phyloP scores from a whole-genome alignment of 2,888 invertebrate species.

The Microctonus aethiopoides region DNA sequence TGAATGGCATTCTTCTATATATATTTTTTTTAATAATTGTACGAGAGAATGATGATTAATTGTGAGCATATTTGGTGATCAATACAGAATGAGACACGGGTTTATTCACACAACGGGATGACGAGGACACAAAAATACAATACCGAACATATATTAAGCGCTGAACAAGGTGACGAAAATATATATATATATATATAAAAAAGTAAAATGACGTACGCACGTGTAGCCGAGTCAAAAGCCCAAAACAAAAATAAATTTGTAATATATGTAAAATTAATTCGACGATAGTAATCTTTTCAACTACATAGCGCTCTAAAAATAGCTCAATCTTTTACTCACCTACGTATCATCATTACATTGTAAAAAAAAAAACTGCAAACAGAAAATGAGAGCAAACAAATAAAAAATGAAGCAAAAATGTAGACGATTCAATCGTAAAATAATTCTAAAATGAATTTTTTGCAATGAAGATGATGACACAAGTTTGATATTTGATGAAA shows the following conservation, averaged over 20 bases:
- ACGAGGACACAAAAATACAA: slow-evolving; percentile 1
- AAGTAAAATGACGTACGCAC: not conserved
- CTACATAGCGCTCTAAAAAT: not conserved
- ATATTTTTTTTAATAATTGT: not conserved
- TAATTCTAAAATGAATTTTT: not conserved
- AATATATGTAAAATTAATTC: slow-evolving; percentile 20
- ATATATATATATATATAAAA: not conserved
- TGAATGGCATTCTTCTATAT: slow-evolving; percentile 3
- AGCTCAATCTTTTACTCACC: not conserved
- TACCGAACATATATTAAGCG: slow-evolving; percentile 5
- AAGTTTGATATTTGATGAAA: not conserved
- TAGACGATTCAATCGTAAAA: not conserved
- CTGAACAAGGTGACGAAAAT: slow-evolving; percentile 15
- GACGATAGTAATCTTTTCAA: not conserved
- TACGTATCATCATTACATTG: not conserved
- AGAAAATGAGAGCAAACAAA: not conserved
- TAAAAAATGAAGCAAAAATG: not conserved
- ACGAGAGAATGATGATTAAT: not conserved
- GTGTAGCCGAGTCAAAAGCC: not conserved
- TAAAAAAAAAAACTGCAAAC: not conserved
- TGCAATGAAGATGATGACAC: not conserved
- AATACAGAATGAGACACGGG: slow-evolving; percentile 3
- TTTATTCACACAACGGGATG: slow-evolving; percentile 13
- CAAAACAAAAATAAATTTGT: not conserved
- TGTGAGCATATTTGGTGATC: not conserved